These are phyloP conservation scores for Aratinga solstitialis DNA, from an alignment of 2,797 vertebrate species.

Conservation along the genomic window DNA sequence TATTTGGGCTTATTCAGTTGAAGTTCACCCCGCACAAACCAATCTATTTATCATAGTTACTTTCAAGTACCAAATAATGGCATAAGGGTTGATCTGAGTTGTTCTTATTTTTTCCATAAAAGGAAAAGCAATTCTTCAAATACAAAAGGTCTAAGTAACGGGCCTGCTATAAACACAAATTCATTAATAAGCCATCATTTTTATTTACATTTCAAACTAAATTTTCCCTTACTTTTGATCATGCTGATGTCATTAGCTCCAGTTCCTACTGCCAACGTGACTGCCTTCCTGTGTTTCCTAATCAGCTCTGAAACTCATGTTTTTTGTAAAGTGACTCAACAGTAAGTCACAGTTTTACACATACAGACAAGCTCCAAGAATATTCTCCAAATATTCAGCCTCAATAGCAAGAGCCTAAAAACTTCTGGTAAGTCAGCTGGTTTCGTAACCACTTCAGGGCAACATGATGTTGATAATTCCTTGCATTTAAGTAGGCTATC, in stretches of 20 bases:
- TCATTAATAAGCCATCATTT: not conserved
- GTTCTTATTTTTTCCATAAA: not conserved
- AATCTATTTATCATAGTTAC: not conserved
- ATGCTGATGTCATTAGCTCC: constrained; percentile 88
- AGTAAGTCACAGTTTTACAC: constrained; percentile 86
- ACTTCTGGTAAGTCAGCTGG: not conserved
- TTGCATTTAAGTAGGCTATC: not conserved
- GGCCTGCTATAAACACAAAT: not conserved
- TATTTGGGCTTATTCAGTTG: not conserved
- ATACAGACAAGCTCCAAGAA: constrained; percentile 83
- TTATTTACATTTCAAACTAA: not conserved
- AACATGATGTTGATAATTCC: not conserved
- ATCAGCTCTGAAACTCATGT: constrained; percentile 86
- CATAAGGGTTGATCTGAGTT: not conserved
- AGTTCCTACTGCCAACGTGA: constrained; percentile 83
- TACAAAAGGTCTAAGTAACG: not conserved
- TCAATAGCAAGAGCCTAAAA: constrained; percentile 81
- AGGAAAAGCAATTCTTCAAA: not conserved
- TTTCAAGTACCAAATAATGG: not conserved
- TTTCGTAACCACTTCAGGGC: not conserved
- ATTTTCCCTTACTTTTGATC: constrained; percentile 83
- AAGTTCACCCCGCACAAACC: not conserved
- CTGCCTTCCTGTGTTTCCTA: constrained; percentile 79
- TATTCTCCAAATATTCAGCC: constrained; percentile 77
- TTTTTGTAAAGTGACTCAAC: constrained; percentile 87